A percentile compares a stretch with the other conserved stretches of the same genome.
These are phyloP conservation scores for Regulus satrapa DNA, from an alignment of 2,113 vertebrate species.

Conservation along the genomic window DNA sequence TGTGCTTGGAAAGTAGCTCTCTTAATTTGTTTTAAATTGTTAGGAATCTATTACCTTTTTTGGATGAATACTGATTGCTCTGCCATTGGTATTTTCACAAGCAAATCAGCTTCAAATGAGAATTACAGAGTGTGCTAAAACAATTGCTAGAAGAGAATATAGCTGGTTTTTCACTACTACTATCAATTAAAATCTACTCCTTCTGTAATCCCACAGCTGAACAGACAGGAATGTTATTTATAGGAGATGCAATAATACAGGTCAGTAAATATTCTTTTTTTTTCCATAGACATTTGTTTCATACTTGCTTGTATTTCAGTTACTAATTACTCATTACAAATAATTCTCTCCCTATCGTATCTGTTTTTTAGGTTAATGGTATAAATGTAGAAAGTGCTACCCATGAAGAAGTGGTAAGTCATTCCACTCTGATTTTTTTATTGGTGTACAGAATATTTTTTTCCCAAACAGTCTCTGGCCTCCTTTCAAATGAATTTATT, in stretches of 20 bases:
- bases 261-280: slow-evolving; percentile 71
- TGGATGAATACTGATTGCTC: background rate
- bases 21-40: slow-evolving; percentile 1
- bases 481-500: background rate
- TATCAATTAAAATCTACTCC: slow-evolving; percentile 76
- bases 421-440: background rate
- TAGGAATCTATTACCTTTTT: background rate
- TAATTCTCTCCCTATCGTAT: background rate
- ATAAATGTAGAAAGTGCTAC: slow-evolving; percentile 88
- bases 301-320: background rate
- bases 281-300: background rate
- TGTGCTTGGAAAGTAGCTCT: background rate
- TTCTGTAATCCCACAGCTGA: slow-evolving; percentile 81
- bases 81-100: background rate
- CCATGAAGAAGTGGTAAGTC: slow-evolving; percentile 95
- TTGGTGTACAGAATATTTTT: background rate
- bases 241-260: slow-evolving; percentile 90
- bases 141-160: background rate
- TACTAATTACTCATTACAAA: background rate
- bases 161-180: slow-evolving; percentile 46
- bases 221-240: slow-evolving; percentile 90
- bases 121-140: background rate
- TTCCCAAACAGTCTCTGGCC: background rate
- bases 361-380: slow-evolving; percentile 87
- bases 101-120: background rate